Percentiles rank a stretch among this genome's conserved stretches.
These are phyloP conservation scores for Macrophya annulata DNA, from an alignment of 2,888 invertebrate genomes.

Conservation along the genomic window DNA sequence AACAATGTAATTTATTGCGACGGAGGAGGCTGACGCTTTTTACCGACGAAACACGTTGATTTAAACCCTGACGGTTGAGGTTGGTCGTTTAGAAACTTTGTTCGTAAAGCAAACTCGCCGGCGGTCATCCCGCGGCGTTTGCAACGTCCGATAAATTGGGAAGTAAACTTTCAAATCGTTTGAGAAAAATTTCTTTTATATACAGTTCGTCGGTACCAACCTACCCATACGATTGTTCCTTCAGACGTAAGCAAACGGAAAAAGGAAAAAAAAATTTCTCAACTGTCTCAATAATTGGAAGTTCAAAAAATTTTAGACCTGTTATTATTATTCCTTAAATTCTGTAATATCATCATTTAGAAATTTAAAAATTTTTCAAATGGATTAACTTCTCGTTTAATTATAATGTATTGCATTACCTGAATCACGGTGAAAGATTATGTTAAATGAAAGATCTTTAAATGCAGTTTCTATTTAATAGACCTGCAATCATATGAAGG, in stretches of 20 bases:
- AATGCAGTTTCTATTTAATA: conserved; percentile 51
- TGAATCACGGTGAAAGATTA: conserved; percentile 23
- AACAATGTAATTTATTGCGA: conserved; percentile 48
- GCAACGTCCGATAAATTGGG: conserved; percentile 38
- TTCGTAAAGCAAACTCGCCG: conserved; percentile 16
- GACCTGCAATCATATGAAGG: conserved; percentile 40
- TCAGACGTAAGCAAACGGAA: not conserved
- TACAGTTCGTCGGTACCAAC: not conserved
- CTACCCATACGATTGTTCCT: not conserved
- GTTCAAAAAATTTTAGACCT: conserved; percentile 4
- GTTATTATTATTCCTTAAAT: not conserved
- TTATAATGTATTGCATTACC: not conserved
- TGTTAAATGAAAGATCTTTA: not conserved
- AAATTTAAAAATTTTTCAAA: not conserved
- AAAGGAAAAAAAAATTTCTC: not conserved
- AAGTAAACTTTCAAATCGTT: conserved; percentile 25
- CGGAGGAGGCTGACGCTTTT: conserved; percentile 22
- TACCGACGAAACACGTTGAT: conserved; percentile 44
- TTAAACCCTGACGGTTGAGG: conserved; percentile 47
- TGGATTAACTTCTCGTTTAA: not conserved
- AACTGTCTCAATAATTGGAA: conserved; percentile 6
- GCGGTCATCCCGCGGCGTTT: conserved; percentile 29
- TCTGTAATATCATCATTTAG: not conserved
- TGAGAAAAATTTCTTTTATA: conserved; percentile 14
- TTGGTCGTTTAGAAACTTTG: conserved; percentile 44